Evolutionary conservation across 2,797 vertebrate genomes (phyloP).

Genomic region (Lithobates sylvaticus): DNA sequence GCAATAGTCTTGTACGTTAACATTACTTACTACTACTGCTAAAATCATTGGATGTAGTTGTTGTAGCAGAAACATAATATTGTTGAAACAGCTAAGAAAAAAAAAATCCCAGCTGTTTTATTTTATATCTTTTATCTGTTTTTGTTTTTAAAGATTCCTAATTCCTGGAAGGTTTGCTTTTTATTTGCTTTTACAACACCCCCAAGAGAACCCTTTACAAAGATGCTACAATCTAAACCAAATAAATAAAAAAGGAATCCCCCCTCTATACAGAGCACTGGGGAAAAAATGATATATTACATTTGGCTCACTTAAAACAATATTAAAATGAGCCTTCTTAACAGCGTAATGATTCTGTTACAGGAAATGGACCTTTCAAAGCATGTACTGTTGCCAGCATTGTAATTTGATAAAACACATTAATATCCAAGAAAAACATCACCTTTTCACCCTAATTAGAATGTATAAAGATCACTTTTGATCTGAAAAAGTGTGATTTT

Average conservation of each 20-base stretch:
- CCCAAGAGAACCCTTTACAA: slow-evolving; percentile 6
- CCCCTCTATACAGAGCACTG: slow-evolving; percentile 5
- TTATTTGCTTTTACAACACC: slow-evolving; percentile 22
- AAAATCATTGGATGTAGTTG: neutral
- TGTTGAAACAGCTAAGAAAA: too few species aligned
- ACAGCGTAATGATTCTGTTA: slow-evolving; percentile 50
- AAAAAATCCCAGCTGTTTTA: neutral
- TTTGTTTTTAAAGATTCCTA: neutral
- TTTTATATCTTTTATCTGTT: slow-evolving; percentile 1
- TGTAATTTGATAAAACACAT: slow-evolving; percentile 38
- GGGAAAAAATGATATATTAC: slow-evolving; percentile 44
- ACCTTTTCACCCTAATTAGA: slow-evolving; percentile 8
- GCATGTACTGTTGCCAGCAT: slow-evolving; percentile 35
- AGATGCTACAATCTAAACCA: slow-evolving; percentile 15
- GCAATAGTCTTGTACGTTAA: too few species aligned
- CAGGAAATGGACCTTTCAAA: slow-evolving; percentile 58
- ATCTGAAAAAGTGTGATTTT: too few species aligned
- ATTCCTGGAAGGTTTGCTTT: neutral
- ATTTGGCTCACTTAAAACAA: slow-evolving; percentile 47
- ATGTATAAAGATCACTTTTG: neutral
- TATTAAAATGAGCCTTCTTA: slow-evolving; percentile 57
- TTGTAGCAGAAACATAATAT: neutral
- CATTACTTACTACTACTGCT: too few species aligned
- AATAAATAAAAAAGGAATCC: slow-evolving; percentile 24
- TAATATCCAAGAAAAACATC: slow-evolving; percentile 32